Percentiles rank a stretch among this genome's conserved stretches.
phyloP scores from a whole-genome alignment of 2,797 vertebrate species.

The Chlorospingus semifuscus region DNA sequence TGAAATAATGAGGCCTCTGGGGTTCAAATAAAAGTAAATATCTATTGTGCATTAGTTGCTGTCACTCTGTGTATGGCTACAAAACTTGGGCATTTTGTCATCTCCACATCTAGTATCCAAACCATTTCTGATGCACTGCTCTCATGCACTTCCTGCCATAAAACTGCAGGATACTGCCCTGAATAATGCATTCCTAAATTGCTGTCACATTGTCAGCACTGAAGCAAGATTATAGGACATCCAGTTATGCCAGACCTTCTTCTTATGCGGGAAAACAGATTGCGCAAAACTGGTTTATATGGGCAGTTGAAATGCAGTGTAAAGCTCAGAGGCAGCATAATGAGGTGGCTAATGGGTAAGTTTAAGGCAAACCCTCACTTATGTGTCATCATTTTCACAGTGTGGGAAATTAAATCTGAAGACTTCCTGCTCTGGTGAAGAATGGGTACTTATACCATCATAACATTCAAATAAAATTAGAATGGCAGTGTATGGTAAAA shows the following conservation, averaged over 20 bases:
- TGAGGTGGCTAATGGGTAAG: not conserved
- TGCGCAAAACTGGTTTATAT: not conserved
- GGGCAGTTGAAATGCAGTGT: not conserved
- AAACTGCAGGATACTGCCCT: not conserved
- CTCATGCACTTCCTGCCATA: not conserved
- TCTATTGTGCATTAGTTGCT: not conserved
- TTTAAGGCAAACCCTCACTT: not conserved
- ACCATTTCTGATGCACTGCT: not conserved
- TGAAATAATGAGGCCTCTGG: constrained; percentile 2
- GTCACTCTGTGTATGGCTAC: not conserved
- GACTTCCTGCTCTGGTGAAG: not conserved
- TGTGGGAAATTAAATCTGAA: not conserved
- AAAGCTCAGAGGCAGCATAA: not conserved
- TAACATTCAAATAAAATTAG: not conserved
- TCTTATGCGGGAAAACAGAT: not conserved
- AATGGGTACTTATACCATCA: not conserved
- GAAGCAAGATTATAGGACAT: not conserved
- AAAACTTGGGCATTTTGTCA: not conserved
- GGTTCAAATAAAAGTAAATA: not conserved
- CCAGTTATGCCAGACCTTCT: not conserved
- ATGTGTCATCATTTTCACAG: not conserved
- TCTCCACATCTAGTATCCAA: not conserved
- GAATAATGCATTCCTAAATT: not conserved
- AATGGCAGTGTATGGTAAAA: not conserved
- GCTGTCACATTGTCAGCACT: not conserved